Evolutionary conservation across 2,888 invertebrate species (phyloP).

Genomic region (Oxystoma pomonae): DNA sequence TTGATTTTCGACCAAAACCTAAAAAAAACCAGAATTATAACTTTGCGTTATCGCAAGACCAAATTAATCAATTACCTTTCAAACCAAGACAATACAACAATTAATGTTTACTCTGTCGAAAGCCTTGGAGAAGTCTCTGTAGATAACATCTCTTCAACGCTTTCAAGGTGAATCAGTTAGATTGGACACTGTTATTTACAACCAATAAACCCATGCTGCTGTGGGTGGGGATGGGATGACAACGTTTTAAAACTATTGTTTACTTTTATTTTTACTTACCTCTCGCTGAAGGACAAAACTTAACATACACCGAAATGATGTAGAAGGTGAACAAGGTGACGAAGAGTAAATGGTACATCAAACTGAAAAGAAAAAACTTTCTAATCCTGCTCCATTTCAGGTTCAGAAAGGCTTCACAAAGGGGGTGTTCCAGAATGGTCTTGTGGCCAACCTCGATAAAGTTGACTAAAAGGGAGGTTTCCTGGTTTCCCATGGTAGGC

Average conservation of each 20-base stretch:
- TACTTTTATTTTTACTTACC: conserved; percentile 2
- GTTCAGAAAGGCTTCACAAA: conserved; percentile 79
- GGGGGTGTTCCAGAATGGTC: conserved; percentile 75
- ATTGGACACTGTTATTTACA: too few relatives aligned
- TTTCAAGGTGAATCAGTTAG: too few relatives aligned
- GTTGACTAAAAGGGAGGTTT: conserved; percentile 65
- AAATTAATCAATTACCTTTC: too few relatives aligned
- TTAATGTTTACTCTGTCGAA: too few relatives aligned
- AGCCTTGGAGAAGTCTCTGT: too few relatives aligned
- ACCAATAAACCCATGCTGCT: too few relatives aligned
- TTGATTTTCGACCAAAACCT: neutral
- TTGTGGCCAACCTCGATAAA: conserved; percentile 78
- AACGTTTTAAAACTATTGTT: too few relatives aligned
- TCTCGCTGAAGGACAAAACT: conserved; percentile 43
- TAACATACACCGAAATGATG: conserved; percentile 60
- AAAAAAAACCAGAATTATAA: too few relatives aligned
- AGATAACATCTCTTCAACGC: too few relatives aligned
- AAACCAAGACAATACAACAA: too few relatives aligned
- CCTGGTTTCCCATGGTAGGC: conserved; percentile 62
- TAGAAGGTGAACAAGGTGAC: conserved; percentile 72
- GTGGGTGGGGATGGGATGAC: too few relatives aligned
- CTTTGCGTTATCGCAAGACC: too few relatives aligned
- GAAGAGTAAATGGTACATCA: conserved; percentile 72
- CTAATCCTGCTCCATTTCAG: conserved; percentile 80
- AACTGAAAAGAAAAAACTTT: conserved; percentile 75